Percentiles rank a stretch among this genome's conserved stretches.
phyloP scores from a whole-genome alignment of 2,888 invertebrate genomes.

The Orchesella flavescens region DNA sequence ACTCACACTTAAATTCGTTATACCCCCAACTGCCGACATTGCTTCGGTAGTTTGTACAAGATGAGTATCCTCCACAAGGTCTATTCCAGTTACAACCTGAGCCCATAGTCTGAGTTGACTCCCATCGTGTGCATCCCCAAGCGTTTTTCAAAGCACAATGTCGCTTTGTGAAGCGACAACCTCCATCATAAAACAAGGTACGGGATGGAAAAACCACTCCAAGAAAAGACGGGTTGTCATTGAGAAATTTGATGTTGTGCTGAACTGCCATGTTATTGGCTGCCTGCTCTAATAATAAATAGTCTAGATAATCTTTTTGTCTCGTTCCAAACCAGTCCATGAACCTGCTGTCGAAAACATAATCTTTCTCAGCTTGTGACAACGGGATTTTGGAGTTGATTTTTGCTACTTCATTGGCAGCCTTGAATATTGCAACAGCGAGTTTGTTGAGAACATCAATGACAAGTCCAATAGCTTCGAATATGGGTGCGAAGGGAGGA shows the following conservation, averaged over 20 bases:
- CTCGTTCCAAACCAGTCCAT: slow-evolving; percentile 35
- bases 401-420: slow-evolving; percentile 39
- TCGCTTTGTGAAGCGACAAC: slow-evolving; percentile 1
- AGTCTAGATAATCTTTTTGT: slow-evolving; percentile 37
- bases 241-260: slow-evolving; percentile 30
- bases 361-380: slow-evolving; percentile 28
- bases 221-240: slow-evolving; percentile 20
- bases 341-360: slow-evolving; percentile 2
- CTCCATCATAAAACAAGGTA: slow-evolving; percentile 7
- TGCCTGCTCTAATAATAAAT: slow-evolving; percentile 24
- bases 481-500: slow-evolving; percentile 47
- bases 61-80: slow-evolving; percentile 3
- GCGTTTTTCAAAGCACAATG: background rate
- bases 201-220: slow-evolving; percentile 51
- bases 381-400: slow-evolving; percentile 48
- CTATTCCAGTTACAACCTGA: slow-evolving; percentile 14
- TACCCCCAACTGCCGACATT: background rate
- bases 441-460: slow-evolving; percentile 15
- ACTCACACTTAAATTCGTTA: background rate
- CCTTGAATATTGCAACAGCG: slow-evolving; percentile 18
- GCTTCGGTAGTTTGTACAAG: background rate
- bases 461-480: slow-evolving; percentile 35
- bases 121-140: background rate
- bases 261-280: slow-evolving; percentile 45
- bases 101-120: background rate